Percentiles rank a stretch among this genome's conserved stretches.
phyloP scores from a whole-genome alignment of 2,113 vertebrate genomes.

The Apaloderma vittatum region DNA sequence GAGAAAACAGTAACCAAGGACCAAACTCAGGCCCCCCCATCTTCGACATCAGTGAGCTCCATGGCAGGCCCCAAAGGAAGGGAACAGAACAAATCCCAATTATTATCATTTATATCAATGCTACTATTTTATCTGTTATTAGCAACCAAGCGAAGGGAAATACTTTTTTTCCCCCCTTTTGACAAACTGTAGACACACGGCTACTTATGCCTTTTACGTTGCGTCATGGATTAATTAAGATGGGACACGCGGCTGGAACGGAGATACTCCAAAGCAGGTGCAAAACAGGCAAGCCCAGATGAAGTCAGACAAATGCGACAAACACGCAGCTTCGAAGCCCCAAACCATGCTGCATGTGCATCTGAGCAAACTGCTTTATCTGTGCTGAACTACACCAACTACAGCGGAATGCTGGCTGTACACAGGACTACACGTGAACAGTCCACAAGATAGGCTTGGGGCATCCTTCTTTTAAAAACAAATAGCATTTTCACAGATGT shows the following conservation, averaged over 20 bases:
- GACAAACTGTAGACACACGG: neutral
- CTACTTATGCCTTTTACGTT: neutral
- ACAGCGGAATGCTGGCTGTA: fast-evolving
- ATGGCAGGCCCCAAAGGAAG: neutral
- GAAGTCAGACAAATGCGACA: neutral
- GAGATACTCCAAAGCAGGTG: fast-evolving
- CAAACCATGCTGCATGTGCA: neutral
- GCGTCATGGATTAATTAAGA: neutral
- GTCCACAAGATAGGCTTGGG: neutral
- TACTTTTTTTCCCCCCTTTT: neutral
- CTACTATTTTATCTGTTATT: neutral
- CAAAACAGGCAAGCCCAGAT: neutral
- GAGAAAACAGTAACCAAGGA: neutral
- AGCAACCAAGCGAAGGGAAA: conserved; percentile 21
- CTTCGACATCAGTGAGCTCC: neutral
- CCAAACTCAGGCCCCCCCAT: neutral
- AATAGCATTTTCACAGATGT: neutral
- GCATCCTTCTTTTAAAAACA: neutral
- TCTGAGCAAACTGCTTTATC: neutral
- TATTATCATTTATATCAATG: neutral
- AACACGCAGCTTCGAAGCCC: neutral
- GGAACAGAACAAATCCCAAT: neutral
- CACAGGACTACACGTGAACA: neutral
- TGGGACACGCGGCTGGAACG: fast-evolving
- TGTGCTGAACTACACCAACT: neutral